These are phyloP conservation scores for Copidosoma aretas DNA, from an alignment of 2,888 invertebrate genomes.

Conservation along the genomic window DNA sequence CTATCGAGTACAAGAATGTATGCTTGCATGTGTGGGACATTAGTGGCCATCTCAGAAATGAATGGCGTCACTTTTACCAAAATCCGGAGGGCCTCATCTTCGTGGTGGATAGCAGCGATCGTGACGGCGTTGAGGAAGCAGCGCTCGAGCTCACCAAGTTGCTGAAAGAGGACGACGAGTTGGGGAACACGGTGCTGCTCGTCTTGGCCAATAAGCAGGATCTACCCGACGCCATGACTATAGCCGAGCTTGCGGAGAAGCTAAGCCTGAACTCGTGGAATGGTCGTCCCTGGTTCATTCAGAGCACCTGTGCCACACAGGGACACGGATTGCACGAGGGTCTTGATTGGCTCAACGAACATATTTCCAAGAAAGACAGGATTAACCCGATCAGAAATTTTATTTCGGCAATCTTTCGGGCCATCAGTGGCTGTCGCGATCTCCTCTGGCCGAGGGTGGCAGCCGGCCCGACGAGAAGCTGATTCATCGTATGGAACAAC, in stretches of 20 bases:
- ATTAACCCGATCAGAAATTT: not conserved
- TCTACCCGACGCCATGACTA: conserved; percentile 93
- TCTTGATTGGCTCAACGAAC: conserved; percentile 93
- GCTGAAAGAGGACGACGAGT: conserved; percentile 95
- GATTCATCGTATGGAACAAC: too few species aligned
- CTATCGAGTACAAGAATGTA: conserved; percentile 99
- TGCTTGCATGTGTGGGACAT: conserved; percentile 99
- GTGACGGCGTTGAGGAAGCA: conserved; percentile 92
- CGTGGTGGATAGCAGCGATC: conserved; percentile 97
- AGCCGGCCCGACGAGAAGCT: too few species aligned
- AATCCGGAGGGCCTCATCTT: conserved; percentile 97
- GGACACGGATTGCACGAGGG: conserved; percentile 96
- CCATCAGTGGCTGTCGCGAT: too few species aligned
- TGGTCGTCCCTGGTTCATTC: conserved; percentile 94
- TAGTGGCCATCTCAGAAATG: conserved; percentile 97
- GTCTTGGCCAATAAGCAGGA: conserved; percentile 99
- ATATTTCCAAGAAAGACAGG: conserved; percentile 83
- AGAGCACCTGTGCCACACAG: conserved; percentile 94
- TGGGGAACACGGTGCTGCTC: conserved; percentile 89
- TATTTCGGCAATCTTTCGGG: conserved; percentile 8
- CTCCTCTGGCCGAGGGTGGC: too few species aligned
- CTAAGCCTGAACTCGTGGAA: conserved; percentile 85
- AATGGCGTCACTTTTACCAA: conserved; percentile 99
- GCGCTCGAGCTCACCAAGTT: conserved; percentile 78
- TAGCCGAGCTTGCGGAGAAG: conserved; percentile 92